Evolutionary conservation across 2,888 invertebrate species (phyloP).

Genomic region (Taenaris catops): DNA sequence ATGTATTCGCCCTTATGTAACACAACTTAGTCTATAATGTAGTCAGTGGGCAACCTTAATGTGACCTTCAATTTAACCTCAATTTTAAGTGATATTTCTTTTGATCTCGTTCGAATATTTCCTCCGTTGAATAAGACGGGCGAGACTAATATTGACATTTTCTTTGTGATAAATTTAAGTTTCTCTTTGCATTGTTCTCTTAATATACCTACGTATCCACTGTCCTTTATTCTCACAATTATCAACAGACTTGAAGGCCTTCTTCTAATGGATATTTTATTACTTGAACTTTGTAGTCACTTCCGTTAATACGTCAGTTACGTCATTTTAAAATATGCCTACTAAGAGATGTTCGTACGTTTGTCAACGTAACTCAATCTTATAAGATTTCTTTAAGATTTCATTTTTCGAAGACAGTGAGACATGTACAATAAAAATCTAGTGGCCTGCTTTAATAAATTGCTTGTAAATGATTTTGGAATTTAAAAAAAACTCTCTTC

Average conservation of each 20-base stretch:
- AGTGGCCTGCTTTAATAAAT: no score
- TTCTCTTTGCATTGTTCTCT: slow-evolving; percentile 16
- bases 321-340: no score
- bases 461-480: no score
- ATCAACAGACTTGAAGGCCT: slow-evolving; percentile 11
- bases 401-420: no score
- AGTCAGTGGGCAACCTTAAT: background rate
- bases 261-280: slow-evolving; percentile 16
- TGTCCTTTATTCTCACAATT: slow-evolving; percentile 16
- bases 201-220: slow-evolving; percentile 6
- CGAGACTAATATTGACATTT: slow-evolving; percentile 14
- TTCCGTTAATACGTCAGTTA: no score
- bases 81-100: slow-evolving; percentile 1
- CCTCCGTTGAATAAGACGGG: slow-evolving; percentile 4
- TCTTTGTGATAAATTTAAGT: slow-evolving; percentile 19
- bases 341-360: no score
- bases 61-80: slow-evolving; percentile 1
- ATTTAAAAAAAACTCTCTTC: no score
- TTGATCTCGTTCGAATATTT: slow-evolving; percentile 5
- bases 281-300: slow-evolving; percentile 6
- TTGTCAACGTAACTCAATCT: no score
- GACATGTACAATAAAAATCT: no score
- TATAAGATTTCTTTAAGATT: no score
- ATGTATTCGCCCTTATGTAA: no score
- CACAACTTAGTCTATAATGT: no score